Evolutionary conservation across 1,140 invertebrate species (phyloP), one percentile per base, ranked within the genome.

Genomic region (Aphaenogaster floridana): DNA sequence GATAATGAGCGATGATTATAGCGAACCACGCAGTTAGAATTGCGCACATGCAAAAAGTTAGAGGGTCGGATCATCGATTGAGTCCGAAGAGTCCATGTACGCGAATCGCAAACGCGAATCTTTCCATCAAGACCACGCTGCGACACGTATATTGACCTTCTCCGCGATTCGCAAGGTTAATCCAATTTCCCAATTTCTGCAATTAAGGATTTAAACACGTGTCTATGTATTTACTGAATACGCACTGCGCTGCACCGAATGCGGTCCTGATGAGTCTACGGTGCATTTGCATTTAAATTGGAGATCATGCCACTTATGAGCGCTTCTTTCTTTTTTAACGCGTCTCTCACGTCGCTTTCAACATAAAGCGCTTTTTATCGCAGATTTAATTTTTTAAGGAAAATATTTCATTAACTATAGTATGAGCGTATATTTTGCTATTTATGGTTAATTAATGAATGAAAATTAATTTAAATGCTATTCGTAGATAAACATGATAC

Each of bases 121-220:
- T 52, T 66, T 8, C 45, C 9, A 7, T 57, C 17, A 69, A 54
- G 64, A 69, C 39, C 6, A 34, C 7, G 21, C 17, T n/a, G 59
- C 28, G n/a, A 64, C 42, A 64, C 6, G 15, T 61, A 50, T 69
- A 54, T 48, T 59, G 77, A 86, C 77, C 83, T 79, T 88, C 59
- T 45, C 9, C 59, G 8, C 4, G 15, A 45, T 72, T 45, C 21
- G 68, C 90, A 92, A 94, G 92, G 92, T 90, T 90, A 91, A 92
- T 88, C 42, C 85, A 92, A 92, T 93, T 92, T 92, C 86, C 86
- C 89, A 93, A 92, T 92, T 93, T 92, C 80, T 91, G 78, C 84
- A 90, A 93, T 91, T 90, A 91, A 28, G 66, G 50, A 89, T 91
- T 45, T 80, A 74, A 85, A 87, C 45, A 45, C 76, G 52, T 34